Evolutionary conservation across 2,888 invertebrate species (phyloP), one percentile per base, ranked within the genome.

Genomic region (Tenthredo scrophulariae): DNA sequence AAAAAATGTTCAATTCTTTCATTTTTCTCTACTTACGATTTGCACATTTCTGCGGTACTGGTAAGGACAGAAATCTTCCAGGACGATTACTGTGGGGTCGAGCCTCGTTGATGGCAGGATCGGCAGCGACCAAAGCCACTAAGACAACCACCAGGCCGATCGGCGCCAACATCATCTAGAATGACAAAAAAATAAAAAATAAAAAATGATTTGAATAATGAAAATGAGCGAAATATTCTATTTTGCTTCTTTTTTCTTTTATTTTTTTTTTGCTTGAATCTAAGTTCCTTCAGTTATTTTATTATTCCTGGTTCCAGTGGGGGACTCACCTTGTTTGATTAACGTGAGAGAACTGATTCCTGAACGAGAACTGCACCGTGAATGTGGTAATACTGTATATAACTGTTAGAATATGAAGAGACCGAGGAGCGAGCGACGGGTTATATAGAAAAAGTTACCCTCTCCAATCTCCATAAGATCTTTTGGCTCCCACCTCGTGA

Each of bases 61-160:
- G 98, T 89, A 98, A 95, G 80, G 97, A 96, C 88, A 98, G 95
- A 94, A 98, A 97, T 90, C 98, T 95, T 91, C 97, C 97, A 18
- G 97, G 97, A 92, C 97, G 96, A 91, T 96, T 96, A 86, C 95
- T 95, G 91, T 96, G 96, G 87, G 96, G 96, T 89, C 95, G 93
- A 87, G 94, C 94, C 93, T 95, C 94, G 88, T 93, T 94, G 91
- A 95, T 94, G 84, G 95, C 95, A 84, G 94, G 94, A 85, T 93
- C 91, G 80, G 90, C 91, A 88, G 94, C 94, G 85, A 91, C 93
- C 87, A 94, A 89, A 84, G 92, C 93, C 89, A 95, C 95, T 89
- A 96, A 93, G 88, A 96, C 94, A 89, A 95, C 95, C 89, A 95
- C 94, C 93, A 97, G 93, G 92, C 95, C 91, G 91, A 95, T 93